Evolutionary conservation across 2,888 invertebrate genomes (phyloP).

Genomic region (Philereme vetulata): DNA sequence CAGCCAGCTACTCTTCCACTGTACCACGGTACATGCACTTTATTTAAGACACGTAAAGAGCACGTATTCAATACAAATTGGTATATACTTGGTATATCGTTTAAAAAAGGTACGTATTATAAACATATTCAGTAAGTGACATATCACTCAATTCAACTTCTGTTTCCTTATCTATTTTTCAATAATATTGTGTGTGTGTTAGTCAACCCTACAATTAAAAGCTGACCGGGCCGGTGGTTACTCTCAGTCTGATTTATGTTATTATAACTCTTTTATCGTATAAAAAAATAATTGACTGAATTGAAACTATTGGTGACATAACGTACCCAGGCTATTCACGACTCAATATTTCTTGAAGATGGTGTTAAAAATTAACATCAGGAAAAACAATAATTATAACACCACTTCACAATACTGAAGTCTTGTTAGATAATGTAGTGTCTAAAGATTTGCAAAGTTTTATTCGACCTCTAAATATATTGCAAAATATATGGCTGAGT

Average conservation of each 20-base stretch:
- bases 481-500: constrained; percentile 6
- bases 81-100: too few species aligned
- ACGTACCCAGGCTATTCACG: not conserved
- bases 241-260: not conserved
- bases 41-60: too few species aligned
- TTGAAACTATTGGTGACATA: not conserved
- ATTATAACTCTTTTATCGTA: not conserved
- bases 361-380: not conserved
- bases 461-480: constrained; percentile 5
- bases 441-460: constrained; percentile 7
- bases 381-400: not conserved
- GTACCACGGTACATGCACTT: too few species aligned
- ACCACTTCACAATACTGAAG: not conserved
- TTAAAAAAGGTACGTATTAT: too few species aligned
- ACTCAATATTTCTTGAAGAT: not conserved
- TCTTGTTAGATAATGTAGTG: constrained; percentile 7
- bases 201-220: too few species aligned
- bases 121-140: too few species aligned
- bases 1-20: too few species aligned
- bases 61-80: too few species aligned
- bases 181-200: too few species aligned
- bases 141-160: too few species aligned
- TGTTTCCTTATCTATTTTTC: too few species aligned
- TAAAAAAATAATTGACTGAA: not conserved
- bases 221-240: too few species aligned